Base-by-base conservation (phyloP, 1,140 invertebrate genomes). In the Lordiphosa mommai region DNA sequence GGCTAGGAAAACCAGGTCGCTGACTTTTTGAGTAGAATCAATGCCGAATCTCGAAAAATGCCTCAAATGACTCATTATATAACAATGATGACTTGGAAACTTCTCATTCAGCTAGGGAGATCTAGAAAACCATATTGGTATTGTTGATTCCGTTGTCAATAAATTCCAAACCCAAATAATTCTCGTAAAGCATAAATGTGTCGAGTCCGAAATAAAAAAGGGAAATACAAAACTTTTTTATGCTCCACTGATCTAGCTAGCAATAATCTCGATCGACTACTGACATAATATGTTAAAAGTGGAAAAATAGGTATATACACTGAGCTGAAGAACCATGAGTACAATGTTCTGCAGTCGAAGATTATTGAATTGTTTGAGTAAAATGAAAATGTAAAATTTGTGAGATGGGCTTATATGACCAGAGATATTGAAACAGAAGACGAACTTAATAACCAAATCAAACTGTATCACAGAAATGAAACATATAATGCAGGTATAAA, bases 341-440 rank as follows among this genome's bases (percentile, higher is more conserved):
- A 46, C 55, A 58, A 49, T 27, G 40, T 40, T 41, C 50, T 49
- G 43, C 32, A 59, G 50, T 40, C 23, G 17, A 48, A 41, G 33
- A 59, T 49, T 4, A 36, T 48, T 33, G 12, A 47, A 48, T n/a
- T n/a, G n/a, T n/a, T n/a, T n/a, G 44, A 51, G 38, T 46, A 38
- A 13, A 59, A 59, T 36, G 50, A 50, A 59, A 59, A 49, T 49
- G 27, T 49, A 50, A 59, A 34, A 59, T 58, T 58, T 58, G 30
- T 43, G 29, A 52, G 40, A 48, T 58, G n/a, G n/a, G 44, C 38
- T 48, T 8, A 38, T 48, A 33, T 47, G 10, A 46, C 41, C 16
- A 33, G 32, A 52, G 20, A 37, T 41, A n/a, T n/a, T n/a, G n/a
- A n/a, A n/a, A n/a, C n/a, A n/a, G n/a, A n/a, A n/a, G n/a, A n/a